These are phyloP conservation scores for Pseudorhiza aurosa DNA, from an alignment of 30 jellyfish, hydroid and myxozoan species.

Conservation along the genomic window DNA sequence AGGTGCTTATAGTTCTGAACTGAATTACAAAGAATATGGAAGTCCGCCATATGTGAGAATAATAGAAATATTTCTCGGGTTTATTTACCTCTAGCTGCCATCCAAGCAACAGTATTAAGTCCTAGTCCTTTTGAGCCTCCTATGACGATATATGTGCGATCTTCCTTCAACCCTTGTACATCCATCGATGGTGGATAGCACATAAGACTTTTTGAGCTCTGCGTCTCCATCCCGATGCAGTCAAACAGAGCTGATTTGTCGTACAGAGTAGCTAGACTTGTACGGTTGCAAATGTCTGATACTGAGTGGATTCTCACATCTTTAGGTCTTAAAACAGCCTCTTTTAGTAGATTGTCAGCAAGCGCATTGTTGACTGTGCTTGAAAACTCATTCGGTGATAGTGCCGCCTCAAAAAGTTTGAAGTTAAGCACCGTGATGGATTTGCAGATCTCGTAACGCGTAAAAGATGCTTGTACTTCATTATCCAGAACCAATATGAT, in stretches of 20 bases:
- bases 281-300: constrained; percentile 4
- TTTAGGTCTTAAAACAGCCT: not conserved
- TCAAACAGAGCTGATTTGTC: not conserved
- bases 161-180: constrained; percentile 64
- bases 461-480: constrained; percentile 1
- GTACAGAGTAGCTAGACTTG: not conserved
- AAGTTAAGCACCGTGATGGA: constrained; percentile 34
- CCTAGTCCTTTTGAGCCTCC: constrained; percentile 82
- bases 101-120: constrained; percentile 67
- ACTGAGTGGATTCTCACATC: not conserved
- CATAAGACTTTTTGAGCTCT: not conserved
- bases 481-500: constrained; percentile 23
- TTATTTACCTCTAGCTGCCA: constrained; percentile 61
- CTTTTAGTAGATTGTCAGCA: not conserved
- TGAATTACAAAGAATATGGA: no score
- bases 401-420: constrained; percentile 14
- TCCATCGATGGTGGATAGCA: constrained; percentile 58
- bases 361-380: not conserved
- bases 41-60: no score
- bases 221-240: constrained; percentile 2
- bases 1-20: no score
- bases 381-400: constrained; percentile 6
- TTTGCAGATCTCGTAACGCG: constrained; percentile 2
- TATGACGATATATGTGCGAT: constrained; percentile 62
- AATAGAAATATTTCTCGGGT: no score